Evolutionary conservation across 2,888 invertebrate species (phyloP).

Genomic region (Agrochola lota): DNA sequence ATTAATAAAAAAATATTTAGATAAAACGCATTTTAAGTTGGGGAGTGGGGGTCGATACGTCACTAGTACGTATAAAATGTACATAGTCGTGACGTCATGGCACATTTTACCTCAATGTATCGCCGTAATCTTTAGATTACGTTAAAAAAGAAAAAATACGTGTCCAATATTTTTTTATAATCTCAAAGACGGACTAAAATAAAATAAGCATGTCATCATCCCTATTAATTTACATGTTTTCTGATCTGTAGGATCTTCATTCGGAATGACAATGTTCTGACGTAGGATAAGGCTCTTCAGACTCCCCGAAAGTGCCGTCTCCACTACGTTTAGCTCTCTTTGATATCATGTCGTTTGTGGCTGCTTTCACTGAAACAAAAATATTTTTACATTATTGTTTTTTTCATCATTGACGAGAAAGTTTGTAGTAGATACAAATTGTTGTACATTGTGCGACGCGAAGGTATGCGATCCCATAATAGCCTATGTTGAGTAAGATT

Average conservation of each 20-base stretch:
- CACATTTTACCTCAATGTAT: too few species aligned
- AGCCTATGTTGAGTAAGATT: neutral
- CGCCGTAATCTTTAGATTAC: too few species aligned
- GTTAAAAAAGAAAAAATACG: too few species aligned
- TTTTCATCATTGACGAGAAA: neutral
- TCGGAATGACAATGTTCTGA: constrained; percentile 56
- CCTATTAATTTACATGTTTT: constrained; percentile 6
- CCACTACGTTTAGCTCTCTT: constrained; percentile 81
- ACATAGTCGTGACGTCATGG: too few species aligned
- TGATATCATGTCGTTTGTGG: constrained; percentile 79
- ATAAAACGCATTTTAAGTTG: too few species aligned
- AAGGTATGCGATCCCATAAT: too few species aligned
- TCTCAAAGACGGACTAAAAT: too few species aligned
- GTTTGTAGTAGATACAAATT: neutral
- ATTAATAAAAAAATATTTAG: too few species aligned
- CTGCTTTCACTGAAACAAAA: constrained; percentile 84
- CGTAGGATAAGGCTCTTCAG: constrained; percentile 77
- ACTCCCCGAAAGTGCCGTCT: constrained; percentile 78
- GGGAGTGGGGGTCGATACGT: too few species aligned
- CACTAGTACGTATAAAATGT: too few species aligned
- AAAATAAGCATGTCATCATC: too few species aligned
- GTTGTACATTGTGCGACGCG: neutral
- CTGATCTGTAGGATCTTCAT: constrained; percentile 27
- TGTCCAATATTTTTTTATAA: too few species aligned
- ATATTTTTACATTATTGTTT: neutral